Conservation (phyloP, 1,140 invertebrate species). For the Drosophila lowei region DNA sequence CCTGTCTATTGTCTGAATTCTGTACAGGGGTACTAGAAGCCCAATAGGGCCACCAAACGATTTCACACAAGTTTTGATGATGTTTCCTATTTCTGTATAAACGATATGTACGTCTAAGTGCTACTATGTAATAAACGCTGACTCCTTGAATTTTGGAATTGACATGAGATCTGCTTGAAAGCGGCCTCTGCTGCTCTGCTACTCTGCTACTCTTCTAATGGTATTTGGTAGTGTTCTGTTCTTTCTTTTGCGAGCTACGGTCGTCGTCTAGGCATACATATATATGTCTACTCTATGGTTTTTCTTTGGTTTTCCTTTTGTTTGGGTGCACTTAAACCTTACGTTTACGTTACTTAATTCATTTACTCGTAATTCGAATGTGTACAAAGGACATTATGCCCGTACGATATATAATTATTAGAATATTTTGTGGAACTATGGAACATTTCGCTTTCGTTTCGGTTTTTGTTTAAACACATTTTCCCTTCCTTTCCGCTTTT, state of each 20-base stretch:
- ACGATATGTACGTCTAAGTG: slow-evolving; percentile 73
- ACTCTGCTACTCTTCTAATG: slow-evolving; percentile 4
- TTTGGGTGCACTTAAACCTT: slow-evolving; percentile 47
- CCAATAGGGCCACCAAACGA: slow-evolving; percentile 25
- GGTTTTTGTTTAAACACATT: slow-evolving; percentile 6
- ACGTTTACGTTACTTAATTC: slow-evolving; percentile 52
- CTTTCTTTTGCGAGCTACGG: slow-evolving; percentile 21
- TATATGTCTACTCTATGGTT: background rate
- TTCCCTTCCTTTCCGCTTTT: background rate
- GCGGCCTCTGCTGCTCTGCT: too few relatives aligned
- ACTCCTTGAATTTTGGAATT: slow-evolving; percentile 46
- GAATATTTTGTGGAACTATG: slow-evolving; percentile 38
- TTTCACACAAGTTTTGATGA: background rate
- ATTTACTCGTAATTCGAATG: slow-evolving; percentile 37
- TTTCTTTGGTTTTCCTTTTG: slow-evolving; percentile 5
- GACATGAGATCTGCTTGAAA: slow-evolving; percentile 60
- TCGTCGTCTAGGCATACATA: slow-evolving; percentile 7
- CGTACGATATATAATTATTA: slow-evolving; percentile 21
- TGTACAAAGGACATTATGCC: slow-evolving; percentile 34
- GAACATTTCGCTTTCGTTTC: slow-evolving; percentile 41
- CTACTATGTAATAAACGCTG: slow-evolving; percentile 48
- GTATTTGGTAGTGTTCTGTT: background rate
- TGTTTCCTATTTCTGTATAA: slow-evolving; percentile 47
- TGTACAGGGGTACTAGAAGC: slow-evolving; percentile 1
- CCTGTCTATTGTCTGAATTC: slow-evolving; percentile 40